phyloP scores from a whole-genome alignment of 1,140 invertebrate species.

The Eumaeus atala region DNA sequence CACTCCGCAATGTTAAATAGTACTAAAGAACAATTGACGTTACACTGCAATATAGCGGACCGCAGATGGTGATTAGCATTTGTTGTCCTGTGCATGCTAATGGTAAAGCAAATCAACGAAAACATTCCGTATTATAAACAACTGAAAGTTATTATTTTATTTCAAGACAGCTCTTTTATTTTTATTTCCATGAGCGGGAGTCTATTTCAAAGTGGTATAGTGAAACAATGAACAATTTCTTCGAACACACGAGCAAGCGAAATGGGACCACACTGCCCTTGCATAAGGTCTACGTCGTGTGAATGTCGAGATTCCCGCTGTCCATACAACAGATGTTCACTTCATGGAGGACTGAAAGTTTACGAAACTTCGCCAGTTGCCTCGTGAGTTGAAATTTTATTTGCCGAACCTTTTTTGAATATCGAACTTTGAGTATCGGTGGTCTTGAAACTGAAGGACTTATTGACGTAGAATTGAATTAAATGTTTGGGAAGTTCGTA shows the following conservation, averaged over 20 bases:
- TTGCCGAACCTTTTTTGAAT: constrained; percentile 20
- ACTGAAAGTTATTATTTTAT: neutral
- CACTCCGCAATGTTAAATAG: too few species aligned
- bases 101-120: too few species aligned
- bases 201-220: neutral
- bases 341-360: constrained; percentile 10
- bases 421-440: constrained; percentile 10
- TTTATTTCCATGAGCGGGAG: neutral
- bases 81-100: too few species aligned
- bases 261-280: neutral
- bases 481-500: constrained; percentile 12
- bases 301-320: neutral
- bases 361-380: constrained; percentile 7
- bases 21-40: too few species aligned
- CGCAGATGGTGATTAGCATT: too few species aligned
- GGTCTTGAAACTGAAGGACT: constrained; percentile 2
- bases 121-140: too few species aligned
- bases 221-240: neutral
- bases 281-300: neutral
- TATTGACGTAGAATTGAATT: constrained; percentile 9
- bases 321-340: constrained; percentile 7
- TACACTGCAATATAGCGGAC: too few species aligned
- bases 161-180: neutral
- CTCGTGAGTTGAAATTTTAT: constrained; percentile 16
- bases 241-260: neutral